These are phyloP conservation scores for Theonella swinhoei DNA, from an alignment of 37 sponge, comb jelly and placozoan genomes.

Conservation along the genomic window DNA sequence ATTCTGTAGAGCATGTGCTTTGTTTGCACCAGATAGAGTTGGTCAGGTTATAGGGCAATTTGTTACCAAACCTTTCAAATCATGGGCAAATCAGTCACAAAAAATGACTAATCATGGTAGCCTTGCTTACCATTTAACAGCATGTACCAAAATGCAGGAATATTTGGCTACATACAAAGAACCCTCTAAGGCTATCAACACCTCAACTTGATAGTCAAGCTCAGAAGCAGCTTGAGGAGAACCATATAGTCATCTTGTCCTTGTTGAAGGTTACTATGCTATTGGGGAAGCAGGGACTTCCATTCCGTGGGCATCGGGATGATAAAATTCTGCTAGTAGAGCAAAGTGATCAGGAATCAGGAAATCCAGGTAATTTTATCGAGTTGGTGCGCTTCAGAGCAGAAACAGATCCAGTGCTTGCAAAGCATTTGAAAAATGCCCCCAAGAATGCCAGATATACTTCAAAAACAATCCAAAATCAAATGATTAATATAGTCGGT, in stretches of 20 bases:
- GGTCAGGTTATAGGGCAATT: no score
- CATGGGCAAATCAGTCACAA: no score
- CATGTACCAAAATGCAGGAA: no score
- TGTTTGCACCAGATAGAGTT: no score
- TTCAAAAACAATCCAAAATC: conserved; percentile 79
- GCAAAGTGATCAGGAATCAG: conserved; percentile 4
- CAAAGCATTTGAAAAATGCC: conserved; percentile 28
- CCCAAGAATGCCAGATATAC: conserved; percentile 74
- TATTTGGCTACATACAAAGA: no score
- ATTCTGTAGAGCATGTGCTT: no score
- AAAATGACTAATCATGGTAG: no score
- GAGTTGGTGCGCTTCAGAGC: conserved; percentile 69
- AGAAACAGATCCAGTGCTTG: conserved; percentile 60
- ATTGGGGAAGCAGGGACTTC: conserved; percentile 72
- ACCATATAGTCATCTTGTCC: conserved; percentile 54
- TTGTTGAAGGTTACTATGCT: conserved; percentile 57
- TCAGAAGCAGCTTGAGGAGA: conserved; percentile 34
- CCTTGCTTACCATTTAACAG: no score
- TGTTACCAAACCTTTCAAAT: no score
- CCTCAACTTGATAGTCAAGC: conserved; percentile 5
- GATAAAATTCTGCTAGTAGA: conserved; percentile 41
- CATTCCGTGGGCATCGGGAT: conserved; percentile 71
- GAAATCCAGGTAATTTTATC: conserved; percentile 71
- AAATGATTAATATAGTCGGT: conserved; percentile 49
- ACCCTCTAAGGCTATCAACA: conserved; percentile 2